Evolutionary conservation across 1,140 invertebrate species (phyloP), one percentile per base, ranked within the genome.

Genomic region (Drosophila miranda): DNA sequence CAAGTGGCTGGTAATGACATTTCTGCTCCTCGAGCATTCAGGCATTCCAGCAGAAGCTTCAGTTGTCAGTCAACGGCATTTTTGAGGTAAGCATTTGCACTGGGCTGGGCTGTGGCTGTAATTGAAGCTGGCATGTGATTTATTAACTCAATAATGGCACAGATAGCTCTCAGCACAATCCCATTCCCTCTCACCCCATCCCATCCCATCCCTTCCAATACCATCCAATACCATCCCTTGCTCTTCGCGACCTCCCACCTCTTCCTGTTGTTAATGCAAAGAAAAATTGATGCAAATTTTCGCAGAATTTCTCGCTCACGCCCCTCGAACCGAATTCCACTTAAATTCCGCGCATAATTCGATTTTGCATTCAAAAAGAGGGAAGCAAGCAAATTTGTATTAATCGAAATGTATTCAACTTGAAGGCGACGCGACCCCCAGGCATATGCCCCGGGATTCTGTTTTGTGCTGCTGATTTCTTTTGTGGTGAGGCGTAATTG

Each of bases 121-220:
- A 80, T 80, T 80, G 77, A 81, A 80, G 77, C 77, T 76, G 77
- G 66, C 78, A 80, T 80, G 66, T 80, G 77, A 80, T 80, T 80
- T 80, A 80, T 80, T 80, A 80, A 80, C 77, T 80, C 77, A 80
- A 80, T 80, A 81, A 80, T 81, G 67, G 59, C 52, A 9, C 63
- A 59, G 62, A 69, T 79, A 80, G 49, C 58, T 68, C 58, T 68
- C 34, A 42, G 23, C 59, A 50, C 34, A 16, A 16, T 2, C 14
- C 19, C 45, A 45, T 26, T 30, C 50, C 50, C 7, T 30, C 6
- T 8, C 38, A 44, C 13, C 11, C 38, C 23, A 53, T 53, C 16
- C 23, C 30, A 30, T 30, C 8, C 60, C 13, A 6, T 42, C 19
- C 30, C 7, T 9, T 7, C 26, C 30, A 23, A 42, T 41, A 19